Base-by-base conservation (phyloP, 2,113 vertebrate genomes). In the Eulemur rufifrons region DNA sequence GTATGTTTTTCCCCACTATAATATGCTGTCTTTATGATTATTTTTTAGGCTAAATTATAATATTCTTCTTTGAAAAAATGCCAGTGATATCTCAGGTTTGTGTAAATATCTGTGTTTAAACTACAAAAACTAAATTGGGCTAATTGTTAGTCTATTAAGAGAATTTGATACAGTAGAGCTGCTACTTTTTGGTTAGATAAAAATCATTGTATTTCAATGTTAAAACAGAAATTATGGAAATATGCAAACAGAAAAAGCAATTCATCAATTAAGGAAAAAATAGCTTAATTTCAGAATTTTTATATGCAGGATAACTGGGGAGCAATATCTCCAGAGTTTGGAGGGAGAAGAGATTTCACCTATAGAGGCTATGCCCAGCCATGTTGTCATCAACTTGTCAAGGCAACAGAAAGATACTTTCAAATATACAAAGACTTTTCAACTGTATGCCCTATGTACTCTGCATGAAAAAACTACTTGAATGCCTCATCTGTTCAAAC, bases 321-420 rank as follows among this genome's bases (percentile, higher is more conserved):
- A 94, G 61, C 90, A 74, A 2, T 68, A 86, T 66, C 61, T 94
- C 15, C 20, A 96, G 66, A 66, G 45, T 91, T 50, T 94, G 21
- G 39, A 94, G 34, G 34, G 34, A 81, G 39, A 93, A 80, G 11
- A 52, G 25, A 68, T 73, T 81, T 86, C 45, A 37, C 8, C 64
- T 2, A 12, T 7, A 11, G 11, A 59, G 27, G 39, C 34, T 42
- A 39, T 0, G 74, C 56, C 64, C 2, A 90, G 68, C 27, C 6
- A 66, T 27, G 17, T 11, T 81, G 20, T 86, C 56, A 56, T 66
- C 91, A 81, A 42, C 17, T 86, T n/a, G 15, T 82, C 37, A 74
- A 47, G 66, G 20, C 47, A 80, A 91, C 8, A 42, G 45, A 78
- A 59, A 73, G 47, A 20, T 23, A 66, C 42, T 91, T 80, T 8